phyloP scores from a whole-genome alignment of 2,113 vertebrate genomes.

The Hepsetus odoe region DNA sequence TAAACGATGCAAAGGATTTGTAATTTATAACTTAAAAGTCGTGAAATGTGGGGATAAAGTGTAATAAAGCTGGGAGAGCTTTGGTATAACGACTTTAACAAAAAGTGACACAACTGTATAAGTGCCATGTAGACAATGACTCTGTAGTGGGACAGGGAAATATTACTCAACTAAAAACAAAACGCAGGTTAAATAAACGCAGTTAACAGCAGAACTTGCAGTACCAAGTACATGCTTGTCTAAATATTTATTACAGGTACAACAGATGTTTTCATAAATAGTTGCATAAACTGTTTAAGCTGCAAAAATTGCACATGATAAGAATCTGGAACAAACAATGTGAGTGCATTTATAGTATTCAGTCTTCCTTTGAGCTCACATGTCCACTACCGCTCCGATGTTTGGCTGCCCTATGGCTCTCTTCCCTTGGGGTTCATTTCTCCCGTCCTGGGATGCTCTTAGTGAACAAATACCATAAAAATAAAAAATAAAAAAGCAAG shows the following conservation, averaged over 20 bases:
- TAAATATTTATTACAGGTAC: conserved; percentile 99
- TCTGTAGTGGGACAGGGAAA: conserved; percentile 74
- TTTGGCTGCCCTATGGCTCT: conserved; percentile 54
- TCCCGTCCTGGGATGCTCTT: conserved; percentile 66
- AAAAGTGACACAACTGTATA: conserved; percentile 67
- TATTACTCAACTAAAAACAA: conserved; percentile 76
- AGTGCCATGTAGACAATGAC: conserved; percentile 70
- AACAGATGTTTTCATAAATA: conserved; percentile 99
- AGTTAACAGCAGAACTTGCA: conserved; percentile 89
- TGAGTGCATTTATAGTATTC: conserved; percentile 96
- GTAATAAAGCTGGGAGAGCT: conserved; percentile 73
- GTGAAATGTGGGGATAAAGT: conserved; percentile 61
- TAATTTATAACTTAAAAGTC: conserved; percentile 55
- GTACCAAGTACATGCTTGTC: conserved; percentile 92
- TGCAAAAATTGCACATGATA: conserved; percentile 99
- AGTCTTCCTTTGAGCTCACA: conserved; percentile 79
- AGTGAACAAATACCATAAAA: conserved; percentile 77
- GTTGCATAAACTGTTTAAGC: conserved; percentile 99
- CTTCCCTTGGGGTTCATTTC: conserved; percentile 55
- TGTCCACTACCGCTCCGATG: conserved; percentile 67
- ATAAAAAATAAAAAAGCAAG: conserved; percentile 76
- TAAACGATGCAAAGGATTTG: conserved; percentile 67
- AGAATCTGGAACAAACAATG: conserved; percentile 86
- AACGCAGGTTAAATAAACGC: conserved; percentile 80
- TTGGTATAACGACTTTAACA: conserved; percentile 74